These are phyloP conservation scores for Morbakka virulenta DNA, from an alignment of 30 jellyfish, hydroid and myxozoan genomes.

Conservation along the genomic window DNA sequence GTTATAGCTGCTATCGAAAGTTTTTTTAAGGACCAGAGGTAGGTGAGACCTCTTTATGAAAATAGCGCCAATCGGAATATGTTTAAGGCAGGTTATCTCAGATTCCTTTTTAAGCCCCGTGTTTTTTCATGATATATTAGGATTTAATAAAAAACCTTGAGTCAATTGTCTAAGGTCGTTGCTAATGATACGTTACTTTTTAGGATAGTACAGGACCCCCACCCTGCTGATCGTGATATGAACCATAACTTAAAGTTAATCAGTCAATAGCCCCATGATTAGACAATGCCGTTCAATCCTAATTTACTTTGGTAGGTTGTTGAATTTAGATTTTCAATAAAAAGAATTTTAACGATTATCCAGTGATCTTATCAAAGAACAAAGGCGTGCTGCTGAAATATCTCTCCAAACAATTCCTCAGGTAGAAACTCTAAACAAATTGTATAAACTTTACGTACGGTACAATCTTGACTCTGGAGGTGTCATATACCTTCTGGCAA, in stretches of 20 bases:
- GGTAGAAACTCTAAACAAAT: neutral
- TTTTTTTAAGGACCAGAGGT: slow-evolving; percentile 9
- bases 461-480: neutral
- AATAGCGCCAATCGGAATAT: neutral
- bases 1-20: slow-evolving; percentile 13
- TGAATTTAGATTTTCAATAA: neutral
- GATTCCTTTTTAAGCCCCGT: neutral
- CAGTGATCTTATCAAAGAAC: neutral
- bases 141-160: neutral
- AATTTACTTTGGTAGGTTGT: neutral
- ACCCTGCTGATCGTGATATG: neutral
- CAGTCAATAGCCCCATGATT: neutral
- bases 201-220: neutral
- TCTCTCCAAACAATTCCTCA: neutral
- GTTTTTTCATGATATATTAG: neutral
- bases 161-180: neutral
- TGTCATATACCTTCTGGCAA: neutral
- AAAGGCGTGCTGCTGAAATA: neutral
- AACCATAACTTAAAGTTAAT: neutral
- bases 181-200: neutral
- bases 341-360: neutral
- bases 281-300: neutral
- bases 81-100: neutral
- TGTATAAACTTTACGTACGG: neutral
- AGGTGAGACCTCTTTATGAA: slow-evolving; percentile 10